Evolutionary conservation across 2,113 vertebrate species (phyloP), one percentile per base, ranked within the genome.

Genomic region (Eolophus roseicapilla): DNA sequence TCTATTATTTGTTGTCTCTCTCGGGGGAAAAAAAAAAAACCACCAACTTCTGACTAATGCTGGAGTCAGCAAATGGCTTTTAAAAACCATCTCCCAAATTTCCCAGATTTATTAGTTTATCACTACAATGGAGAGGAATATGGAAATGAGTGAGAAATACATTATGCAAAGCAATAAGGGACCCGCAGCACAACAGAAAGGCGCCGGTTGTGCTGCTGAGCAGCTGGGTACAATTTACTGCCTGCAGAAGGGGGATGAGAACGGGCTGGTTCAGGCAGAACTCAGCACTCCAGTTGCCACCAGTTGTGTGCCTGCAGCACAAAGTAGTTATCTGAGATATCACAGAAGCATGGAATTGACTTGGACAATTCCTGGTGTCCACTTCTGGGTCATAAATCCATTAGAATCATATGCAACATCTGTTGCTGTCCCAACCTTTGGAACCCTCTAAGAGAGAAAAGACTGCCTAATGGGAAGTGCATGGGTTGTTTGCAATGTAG

Each of bases 21-120:
- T 75, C 25, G 41, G 0, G 25, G 37, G 13, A 31, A 25, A 53
- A 49, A 68, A 67, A 68, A 71, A 60, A 33, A 8, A 1, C 5
- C 24, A 55, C 46, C 39, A 73, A 67, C 41, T 80, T 55, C 39
- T 89, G 65, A 79, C 60, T 92, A 83, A 78, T 50, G 76, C 73
- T 55, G 57, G 43, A 92, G 69, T 93, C 95, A 89, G 94, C 90
- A 94, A 96, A 93, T n/a, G 78, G 74, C 16, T 49, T 87, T 87
- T 78, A 63, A 85, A 92, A 95, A 78, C 25, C 70, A 71, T 60
- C 82, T 80, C 82, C 27, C 0, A 41, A 68, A 79, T 91, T 82
- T 71, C 89, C 62, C 69, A 82, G 81, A 93, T 95, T 89, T 82
- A 79, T 93, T 86, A 10, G 8, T 78, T 84, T 87, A 35, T 77